Evolutionary conservation across 2,888 invertebrate species (phyloP), one percentile per base, ranked within the genome.

Genomic region (Euzophera pinguis): DNA sequence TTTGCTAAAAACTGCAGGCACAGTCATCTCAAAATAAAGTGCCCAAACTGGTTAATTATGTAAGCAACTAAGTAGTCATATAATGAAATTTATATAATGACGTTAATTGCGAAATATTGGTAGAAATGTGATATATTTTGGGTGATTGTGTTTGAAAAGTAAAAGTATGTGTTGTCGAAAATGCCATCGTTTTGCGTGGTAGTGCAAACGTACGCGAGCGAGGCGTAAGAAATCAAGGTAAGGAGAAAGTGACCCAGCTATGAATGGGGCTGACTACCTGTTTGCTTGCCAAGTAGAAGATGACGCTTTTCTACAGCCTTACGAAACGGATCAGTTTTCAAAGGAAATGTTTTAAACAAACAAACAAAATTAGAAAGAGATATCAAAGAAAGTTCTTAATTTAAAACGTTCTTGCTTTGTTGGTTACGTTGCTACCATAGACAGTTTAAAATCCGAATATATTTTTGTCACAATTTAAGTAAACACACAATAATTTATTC

Each of bases 221-320:
- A 61, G 59, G 69, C 64, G 73, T 73, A 84, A 84, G 84, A 86
- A 87, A 89, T 88, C 88, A 88, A 88, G 88, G 88, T 72, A 59
- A 64, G 70, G 87, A 85, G 88, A 88, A 88, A 89, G 88, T 89
- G 85, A 76, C 86, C 84, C 73, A 82, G 78, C 74, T 71, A 62
- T 60, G 72, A 66, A 65, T 60, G 69, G 57, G 63, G 63, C 61
- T 51, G 43, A 13, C 51, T 50, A 39, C 39, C 50, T 39, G 41
- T 41, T 50, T 29, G 50, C 45, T 45, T 63, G 61, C 64, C 69
- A 72, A 64, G 62, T 68, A 64, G 68, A 69, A 73, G 73, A 65
- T 69, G 64, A 56, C 61, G 62, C 55, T 54, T 43, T 55, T 65
- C 63, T 56, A 55, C 66, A 63, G 63, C 63, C 63, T 71, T 62